Evolutionary conservation across 92 coral and sea anemone genomes (phyloP), one percentile per base, ranked within the genome.

Genomic region (Siderastrea radians): DNA sequence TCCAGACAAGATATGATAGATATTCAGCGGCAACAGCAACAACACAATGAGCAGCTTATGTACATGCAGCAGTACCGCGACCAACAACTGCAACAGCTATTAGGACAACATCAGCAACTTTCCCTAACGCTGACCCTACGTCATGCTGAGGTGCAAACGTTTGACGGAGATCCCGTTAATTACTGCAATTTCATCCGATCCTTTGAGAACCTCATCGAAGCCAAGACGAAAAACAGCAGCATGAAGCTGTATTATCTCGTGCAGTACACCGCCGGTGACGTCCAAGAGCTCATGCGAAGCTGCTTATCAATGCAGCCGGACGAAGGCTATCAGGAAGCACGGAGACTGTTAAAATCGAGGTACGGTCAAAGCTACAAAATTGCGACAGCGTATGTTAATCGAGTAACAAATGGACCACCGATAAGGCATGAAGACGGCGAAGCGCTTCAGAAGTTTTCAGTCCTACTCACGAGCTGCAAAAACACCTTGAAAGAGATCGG

Each of bases 331-430:
- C 13, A 65, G 4, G 79, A 85, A 53, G 93, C 79, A 9, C 51
- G 63, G 10, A 77, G 75, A 49, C 63, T 85, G 9, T 80, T 90
- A 13, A 75, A 64, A 45, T 68, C 72, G 19, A 60, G 79, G 47
- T 85, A 90, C 46, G 90, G 93, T 19, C 93, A 90, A 65, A 51
- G 55, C 13, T 90, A 85, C 74, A 84, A 90, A 70, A 90, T 90
- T 15, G 87, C 91, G 7, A 53, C 91, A 3, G 91, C 91, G 6
- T 74, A 79, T 2, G 79, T 87, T 47, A 79, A 63, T 15, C 69
- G 85, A 26, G 79, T 87, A 16, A 68, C 68, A 15, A 87, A 74
- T 15, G 81, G 87, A 11, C 81, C 57, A 13, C 87, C 91, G 54
- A 72, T 87, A 60, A 71, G 64, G 66, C 60, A 86, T 80, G 87